Conservation (phyloP, 2,113 vertebrate species). For the Sinocyclocheilus grahami region DNA sequence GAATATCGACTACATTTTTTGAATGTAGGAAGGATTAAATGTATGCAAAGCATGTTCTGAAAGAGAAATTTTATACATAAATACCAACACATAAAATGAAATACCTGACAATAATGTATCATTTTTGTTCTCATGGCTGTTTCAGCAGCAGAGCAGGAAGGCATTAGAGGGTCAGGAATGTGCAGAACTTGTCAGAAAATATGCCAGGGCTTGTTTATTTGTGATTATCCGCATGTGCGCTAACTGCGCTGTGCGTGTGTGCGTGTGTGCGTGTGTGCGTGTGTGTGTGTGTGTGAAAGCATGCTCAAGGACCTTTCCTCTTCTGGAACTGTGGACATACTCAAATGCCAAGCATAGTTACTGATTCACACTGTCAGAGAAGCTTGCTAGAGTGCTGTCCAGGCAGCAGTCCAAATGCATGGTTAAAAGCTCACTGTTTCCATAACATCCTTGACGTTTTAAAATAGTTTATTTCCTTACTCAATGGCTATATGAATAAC, state of each 20-base stretch:
- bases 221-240: background rate
- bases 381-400: background rate
- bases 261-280: background rate
- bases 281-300: background rate
- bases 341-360: conserved; percentile 62
- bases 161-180: conserved; percentile 50
- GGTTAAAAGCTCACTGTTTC: background rate
- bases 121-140: background rate
- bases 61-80: no score
- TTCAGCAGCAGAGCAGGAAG: background rate
- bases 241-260: background rate
- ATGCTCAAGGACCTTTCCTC: background rate
- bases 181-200: conserved; percentile 49
- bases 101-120: background rate
- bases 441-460: background rate
- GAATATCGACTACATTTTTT: background rate
- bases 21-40: background rate
- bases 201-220: background rate
- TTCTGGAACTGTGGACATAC: conserved; percentile 25
- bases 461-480: background rate
- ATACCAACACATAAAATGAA: background rate
- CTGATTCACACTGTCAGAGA: conserved; percentile 45
- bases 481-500: background rate
- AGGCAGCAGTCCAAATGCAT: background rate
- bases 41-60: no score